Evolutionary conservation across 2,888 invertebrate species (phyloP).

Genomic region (Eupithecia insigniata): DNA sequence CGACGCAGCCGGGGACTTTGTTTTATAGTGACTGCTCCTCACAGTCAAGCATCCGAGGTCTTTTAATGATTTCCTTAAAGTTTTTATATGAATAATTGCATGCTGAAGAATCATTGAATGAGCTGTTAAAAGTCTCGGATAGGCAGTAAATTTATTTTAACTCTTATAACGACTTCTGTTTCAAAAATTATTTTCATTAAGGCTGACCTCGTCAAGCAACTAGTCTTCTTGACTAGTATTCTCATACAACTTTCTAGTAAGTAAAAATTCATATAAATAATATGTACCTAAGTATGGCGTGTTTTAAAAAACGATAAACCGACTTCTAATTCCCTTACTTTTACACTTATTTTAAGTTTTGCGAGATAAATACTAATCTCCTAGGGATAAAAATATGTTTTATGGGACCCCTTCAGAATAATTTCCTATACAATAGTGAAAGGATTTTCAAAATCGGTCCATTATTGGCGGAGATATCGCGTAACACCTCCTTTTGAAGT

Average conservation of each 20-base stretch:
- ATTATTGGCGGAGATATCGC: too few species aligned
- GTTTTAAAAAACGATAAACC: too few species aligned
- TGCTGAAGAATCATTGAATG: conserved; percentile 6
- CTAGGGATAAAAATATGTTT: too few species aligned
- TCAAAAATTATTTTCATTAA: background rate
- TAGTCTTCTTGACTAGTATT: background rate
- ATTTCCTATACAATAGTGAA: too few species aligned
- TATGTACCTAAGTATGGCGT: too few species aligned
- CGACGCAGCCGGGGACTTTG: background rate
- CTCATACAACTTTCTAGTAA: background rate
- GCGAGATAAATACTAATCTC: too few species aligned
- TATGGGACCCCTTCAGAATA: too few species aligned
- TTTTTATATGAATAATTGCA: conserved; percentile 2
- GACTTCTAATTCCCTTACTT: too few species aligned
- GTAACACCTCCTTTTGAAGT: too few species aligned
- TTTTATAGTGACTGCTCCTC: background rate
- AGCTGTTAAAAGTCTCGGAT: background rate
- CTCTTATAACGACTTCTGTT: conserved; percentile 10
- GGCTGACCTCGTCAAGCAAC: background rate
- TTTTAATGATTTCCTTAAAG: conserved; percentile 11
- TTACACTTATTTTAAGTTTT: too few species aligned
- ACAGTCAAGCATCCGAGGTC: background rate
- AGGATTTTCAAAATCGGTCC: too few species aligned
- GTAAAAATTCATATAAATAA: too few species aligned
- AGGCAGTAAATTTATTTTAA: conserved; percentile 12